Evolutionary conservation across 2,113 vertebrate genomes (phyloP).

Genomic region (Verasper variegatus): DNA sequence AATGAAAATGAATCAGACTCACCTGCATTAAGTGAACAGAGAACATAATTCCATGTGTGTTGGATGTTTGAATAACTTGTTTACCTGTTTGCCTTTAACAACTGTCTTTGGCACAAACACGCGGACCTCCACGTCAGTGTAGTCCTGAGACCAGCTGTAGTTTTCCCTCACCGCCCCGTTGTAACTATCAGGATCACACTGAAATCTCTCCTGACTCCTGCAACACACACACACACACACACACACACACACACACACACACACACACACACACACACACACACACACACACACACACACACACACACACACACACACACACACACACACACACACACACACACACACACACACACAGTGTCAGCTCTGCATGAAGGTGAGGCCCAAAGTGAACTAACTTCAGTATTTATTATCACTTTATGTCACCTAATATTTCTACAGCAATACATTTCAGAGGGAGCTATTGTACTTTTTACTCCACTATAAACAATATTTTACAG

Average conservation of each 20-base stretch:
- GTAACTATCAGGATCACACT: constrained; percentile 92
- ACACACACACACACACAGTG: not conserved
- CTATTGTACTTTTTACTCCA: no score
- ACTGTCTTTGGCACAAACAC: constrained; percentile 89
- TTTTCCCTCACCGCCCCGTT: constrained; percentile 87
- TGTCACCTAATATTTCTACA: no score
- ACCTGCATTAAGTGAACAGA: not conserved
- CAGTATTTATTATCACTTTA: no score
- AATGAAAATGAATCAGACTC: not conserved
- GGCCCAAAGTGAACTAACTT: no score
- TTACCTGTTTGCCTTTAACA: constrained; percentile 93
- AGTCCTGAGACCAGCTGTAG: constrained; percentile 88
- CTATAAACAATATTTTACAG: no score
- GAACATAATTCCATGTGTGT: rapidly evolving
- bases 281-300: not conserved
- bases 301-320: not conserved
- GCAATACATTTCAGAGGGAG: no score
- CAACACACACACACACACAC: not conserved
- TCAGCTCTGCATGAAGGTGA: no score
- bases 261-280: not conserved
- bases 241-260: not conserved
- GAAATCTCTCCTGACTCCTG: constrained; percentile 83
- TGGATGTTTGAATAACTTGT: not conserved
- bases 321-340: not conserved
- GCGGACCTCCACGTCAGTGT: constrained; percentile 92